phyloP scores from a whole-genome alignment of 2,888 invertebrate species.

The Imbricaverruca yamaguchii region DNA sequence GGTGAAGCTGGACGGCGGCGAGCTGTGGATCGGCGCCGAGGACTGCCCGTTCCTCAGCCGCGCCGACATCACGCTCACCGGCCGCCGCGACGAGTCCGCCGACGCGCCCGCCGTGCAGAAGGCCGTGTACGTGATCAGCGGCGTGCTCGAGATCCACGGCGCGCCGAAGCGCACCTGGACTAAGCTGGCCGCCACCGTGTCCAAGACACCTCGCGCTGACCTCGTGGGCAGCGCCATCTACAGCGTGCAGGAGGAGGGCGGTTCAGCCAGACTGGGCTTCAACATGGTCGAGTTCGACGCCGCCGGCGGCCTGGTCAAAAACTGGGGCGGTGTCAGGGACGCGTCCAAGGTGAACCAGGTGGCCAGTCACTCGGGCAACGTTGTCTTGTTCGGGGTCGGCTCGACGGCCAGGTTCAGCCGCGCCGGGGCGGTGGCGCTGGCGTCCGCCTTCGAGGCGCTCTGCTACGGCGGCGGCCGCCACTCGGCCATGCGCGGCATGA shows the following conservation, averaged over 20 bases:
- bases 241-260: too few relatives aligned
- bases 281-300: not conserved
- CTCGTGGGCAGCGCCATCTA: not conserved
- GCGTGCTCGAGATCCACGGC: not conserved
- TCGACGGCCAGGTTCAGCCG: not conserved
- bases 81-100: not conserved
- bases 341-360: not conserved
- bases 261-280: not conserved
- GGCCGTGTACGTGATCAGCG: not conserved
- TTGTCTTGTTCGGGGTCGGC: not conserved
- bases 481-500: too few relatives aligned
- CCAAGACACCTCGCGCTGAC: not conserved
- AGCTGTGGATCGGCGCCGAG: conserved; percentile 18
- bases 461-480: not conserved
- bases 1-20: not conserved
- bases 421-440: too few relatives aligned
- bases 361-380: not conserved
- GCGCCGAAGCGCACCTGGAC: not conserved
- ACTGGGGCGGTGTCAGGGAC: too few relatives aligned
- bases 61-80: not conserved
- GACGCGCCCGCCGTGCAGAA: not conserved
- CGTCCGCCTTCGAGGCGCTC: not conserved
- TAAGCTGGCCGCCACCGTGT: not conserved
- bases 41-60: not conserved
- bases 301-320: not conserved